Conservation (phyloP, 2,113 vertebrate genomes). For the Cryptoleucopteryx plumbea region DNA sequence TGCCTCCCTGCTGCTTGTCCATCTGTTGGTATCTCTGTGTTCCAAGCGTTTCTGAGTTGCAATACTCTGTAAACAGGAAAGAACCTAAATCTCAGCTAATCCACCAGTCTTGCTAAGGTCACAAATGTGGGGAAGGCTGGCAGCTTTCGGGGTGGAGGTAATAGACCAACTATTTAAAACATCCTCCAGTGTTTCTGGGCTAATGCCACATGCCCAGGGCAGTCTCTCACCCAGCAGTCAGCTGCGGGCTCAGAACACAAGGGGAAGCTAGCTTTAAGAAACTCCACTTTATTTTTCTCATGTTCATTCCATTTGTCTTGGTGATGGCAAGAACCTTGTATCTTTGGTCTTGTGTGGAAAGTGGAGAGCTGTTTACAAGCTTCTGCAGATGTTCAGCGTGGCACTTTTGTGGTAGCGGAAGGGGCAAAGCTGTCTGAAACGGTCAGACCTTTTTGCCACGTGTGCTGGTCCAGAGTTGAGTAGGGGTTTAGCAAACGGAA, state of each 20-base stretch:
- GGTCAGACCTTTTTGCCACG: background rate
- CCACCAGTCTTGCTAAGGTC: background rate
- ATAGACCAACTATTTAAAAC: background rate
- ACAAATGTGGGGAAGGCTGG: background rate
- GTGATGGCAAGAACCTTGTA: background rate
- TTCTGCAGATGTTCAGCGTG: background rate
- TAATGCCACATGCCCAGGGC: background rate
- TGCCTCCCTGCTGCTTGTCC: background rate
- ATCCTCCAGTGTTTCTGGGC: background rate
- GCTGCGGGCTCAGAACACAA: background rate
- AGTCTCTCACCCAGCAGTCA: background rate
- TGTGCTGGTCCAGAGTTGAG: accelerated
- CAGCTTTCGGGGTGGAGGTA: background rate
- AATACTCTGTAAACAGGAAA: background rate
- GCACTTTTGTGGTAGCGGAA: background rate
- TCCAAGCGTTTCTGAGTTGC: background rate
- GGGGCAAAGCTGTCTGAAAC: background rate
- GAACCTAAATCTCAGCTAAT: background rate
- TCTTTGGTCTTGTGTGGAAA: background rate
- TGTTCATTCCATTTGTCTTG: background rate
- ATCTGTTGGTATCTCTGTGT: background rate
- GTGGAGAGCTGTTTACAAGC: background rate
- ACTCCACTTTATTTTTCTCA: background rate
- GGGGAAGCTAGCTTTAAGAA: background rate
- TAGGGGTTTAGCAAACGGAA: background rate